Percentiles rank a stretch among this genome's conserved stretches.
phyloP scores from a whole-genome alignment of 2,113 vertebrate genomes.

The Nestor notabilis region DNA sequence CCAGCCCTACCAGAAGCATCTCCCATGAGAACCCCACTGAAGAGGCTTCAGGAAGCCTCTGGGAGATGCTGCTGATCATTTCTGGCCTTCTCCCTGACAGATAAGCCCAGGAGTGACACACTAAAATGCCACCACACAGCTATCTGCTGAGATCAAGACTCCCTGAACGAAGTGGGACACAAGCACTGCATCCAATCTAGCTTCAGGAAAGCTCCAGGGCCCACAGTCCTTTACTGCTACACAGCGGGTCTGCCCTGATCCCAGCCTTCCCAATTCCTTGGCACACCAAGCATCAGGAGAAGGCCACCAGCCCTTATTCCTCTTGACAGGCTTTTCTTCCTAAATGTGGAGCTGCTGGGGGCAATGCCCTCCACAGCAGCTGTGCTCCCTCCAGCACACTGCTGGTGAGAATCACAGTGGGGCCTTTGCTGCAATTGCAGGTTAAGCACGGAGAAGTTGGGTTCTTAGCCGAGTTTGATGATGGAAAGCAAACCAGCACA shows the following conservation, averaged over 20 bases:
- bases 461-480: background rate
- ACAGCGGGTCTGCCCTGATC: background rate
- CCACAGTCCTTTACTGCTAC: background rate
- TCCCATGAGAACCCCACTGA: background rate
- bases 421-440: background rate
- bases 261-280: background rate
- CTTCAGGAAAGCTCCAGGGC: background rate
- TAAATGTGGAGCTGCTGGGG: background rate
- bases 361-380: background rate
- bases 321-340: background rate
- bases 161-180: background rate
- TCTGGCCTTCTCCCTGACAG: background rate
- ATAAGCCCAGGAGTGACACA: background rate
- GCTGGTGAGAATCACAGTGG: rapidly evolving
- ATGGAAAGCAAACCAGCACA: background rate
- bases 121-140: background rate
- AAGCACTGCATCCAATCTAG: background rate
- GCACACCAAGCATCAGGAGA: background rate
- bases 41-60: background rate
- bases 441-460: background rate
- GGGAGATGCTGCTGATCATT: background rate
- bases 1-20: background rate
- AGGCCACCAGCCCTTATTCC: background rate
- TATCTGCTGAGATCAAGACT: rapidly evolving
- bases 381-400: background rate